Evolutionary conservation across 2,797 vertebrate genomes (phyloP).

Genomic region (Pangasius krempfi): DNA sequence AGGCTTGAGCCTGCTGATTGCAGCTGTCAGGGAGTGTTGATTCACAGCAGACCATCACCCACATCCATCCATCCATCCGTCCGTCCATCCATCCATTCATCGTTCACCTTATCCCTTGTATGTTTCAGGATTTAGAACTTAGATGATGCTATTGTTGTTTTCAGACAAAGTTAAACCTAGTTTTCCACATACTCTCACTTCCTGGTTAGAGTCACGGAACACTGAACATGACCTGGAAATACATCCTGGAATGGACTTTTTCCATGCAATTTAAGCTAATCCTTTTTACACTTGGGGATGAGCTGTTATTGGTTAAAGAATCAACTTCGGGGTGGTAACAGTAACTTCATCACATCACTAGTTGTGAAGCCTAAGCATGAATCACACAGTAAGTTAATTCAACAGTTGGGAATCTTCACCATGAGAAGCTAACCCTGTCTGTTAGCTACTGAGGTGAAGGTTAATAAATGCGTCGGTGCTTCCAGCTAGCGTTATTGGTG

Average conservation of each 20-base stretch:
- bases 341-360: neutral
- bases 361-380: neutral
- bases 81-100: neutral
- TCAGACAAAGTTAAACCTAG: neutral
- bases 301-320: neutral
- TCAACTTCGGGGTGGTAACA: neutral
- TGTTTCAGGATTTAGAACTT: neutral
- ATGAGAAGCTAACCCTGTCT: neutral
- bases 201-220: neutral
- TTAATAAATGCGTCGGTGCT: neutral
- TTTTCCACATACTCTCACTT: neutral
- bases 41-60: slow-evolving; percentile 52
- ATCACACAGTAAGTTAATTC: neutral
- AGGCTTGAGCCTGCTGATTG: slow-evolving; percentile 77
- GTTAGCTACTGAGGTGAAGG: neutral
- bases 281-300: neutral
- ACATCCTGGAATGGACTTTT: neutral
- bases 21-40: slow-evolving; percentile 63
- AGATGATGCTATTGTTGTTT: neutral
- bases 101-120: neutral
- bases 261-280: neutral
- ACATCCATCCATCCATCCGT: slow-evolving; percentile 17
- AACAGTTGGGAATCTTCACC: neutral
- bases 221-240: neutral
- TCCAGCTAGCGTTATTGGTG: neutral